A percentile compares a stretch with the other conserved stretches of the same genome.
Conservation (phyloP, 1,140 invertebrate genomes). For the Lepidostoma basale region DNA sequence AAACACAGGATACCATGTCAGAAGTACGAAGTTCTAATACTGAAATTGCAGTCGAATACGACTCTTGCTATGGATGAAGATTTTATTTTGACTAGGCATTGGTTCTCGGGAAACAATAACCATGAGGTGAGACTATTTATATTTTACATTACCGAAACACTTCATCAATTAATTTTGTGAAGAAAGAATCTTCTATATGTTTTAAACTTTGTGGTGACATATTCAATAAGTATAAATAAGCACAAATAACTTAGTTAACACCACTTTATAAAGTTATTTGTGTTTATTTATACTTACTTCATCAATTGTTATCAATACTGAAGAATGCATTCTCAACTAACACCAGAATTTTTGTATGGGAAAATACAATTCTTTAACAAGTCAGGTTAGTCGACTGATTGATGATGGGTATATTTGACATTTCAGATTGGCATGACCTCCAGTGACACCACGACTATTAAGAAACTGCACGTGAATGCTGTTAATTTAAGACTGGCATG, state of each 20-base stretch:
- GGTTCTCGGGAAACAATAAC: conserved; percentile 55
- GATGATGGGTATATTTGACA: conserved; percentile 30
- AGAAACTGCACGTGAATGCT: conserved; percentile 81
- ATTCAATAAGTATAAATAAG: too few species aligned
- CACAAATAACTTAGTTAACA: too few species aligned
- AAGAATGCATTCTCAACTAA: too few species aligned
- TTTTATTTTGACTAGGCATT: conserved; percentile 60
- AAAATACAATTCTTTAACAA: too few species aligned
- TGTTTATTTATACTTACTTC: too few species aligned
- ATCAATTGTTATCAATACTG: too few species aligned
- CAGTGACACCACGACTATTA: conserved; percentile 73
- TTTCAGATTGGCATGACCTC: conserved; percentile 61
- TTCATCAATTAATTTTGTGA: too few species aligned
- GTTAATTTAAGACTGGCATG: conserved; percentile 86
- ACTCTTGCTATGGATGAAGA: conserved; percentile 72
- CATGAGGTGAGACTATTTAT: conserved; percentile 56
- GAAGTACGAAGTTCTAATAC: conserved; percentile 78
- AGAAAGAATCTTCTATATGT: too few species aligned
- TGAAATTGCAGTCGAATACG: conserved; percentile 72
- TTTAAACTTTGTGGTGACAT: too few species aligned
- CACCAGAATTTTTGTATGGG: too few species aligned
- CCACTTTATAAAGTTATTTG: too few species aligned
- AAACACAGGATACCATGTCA: conserved; percentile 84
- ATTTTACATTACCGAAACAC: background rate
- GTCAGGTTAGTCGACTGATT: too few species aligned